Evolutionary conservation across 2,797 vertebrate species (phyloP).

Genomic region (Simalia tracyae): DNA sequence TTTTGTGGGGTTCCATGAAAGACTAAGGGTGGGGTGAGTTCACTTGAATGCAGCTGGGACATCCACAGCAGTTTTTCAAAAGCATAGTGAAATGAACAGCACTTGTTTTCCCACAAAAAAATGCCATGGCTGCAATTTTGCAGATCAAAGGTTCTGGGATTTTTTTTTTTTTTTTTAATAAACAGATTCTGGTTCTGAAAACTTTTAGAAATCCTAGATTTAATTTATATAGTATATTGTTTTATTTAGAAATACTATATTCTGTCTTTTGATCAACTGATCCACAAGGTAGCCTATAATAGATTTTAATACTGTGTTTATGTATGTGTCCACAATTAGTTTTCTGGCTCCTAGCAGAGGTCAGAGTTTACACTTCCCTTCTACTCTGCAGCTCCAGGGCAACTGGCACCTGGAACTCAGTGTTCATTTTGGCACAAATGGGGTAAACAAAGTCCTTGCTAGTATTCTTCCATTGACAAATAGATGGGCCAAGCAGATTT

Average conservation of each 20-base stretch:
- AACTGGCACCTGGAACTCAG: neutral
- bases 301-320: neutral
- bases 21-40: neutral
- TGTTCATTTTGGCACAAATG: neutral
- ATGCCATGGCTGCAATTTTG: neutral
- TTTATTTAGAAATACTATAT: neutral
- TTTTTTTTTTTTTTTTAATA: neutral
- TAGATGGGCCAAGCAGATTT: neutral
- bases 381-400: neutral
- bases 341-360: neutral
- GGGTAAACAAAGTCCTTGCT: neutral
- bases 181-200: neutral
- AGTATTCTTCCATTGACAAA: neutral
- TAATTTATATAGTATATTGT: neutral
- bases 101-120: neutral
- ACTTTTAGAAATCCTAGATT: neutral
- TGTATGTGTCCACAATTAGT: neutral
- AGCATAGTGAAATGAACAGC: neutral
- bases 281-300: neutral
- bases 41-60: neutral
- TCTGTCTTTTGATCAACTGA: neutral
- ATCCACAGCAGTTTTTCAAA: neutral
- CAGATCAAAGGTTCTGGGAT: neutral
- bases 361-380: neutral
- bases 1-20: neutral